These are phyloP conservation scores for Calliphora vomitoria DNA, from an alignment of 2,888 invertebrate species.

Conservation along the genomic window DNA sequence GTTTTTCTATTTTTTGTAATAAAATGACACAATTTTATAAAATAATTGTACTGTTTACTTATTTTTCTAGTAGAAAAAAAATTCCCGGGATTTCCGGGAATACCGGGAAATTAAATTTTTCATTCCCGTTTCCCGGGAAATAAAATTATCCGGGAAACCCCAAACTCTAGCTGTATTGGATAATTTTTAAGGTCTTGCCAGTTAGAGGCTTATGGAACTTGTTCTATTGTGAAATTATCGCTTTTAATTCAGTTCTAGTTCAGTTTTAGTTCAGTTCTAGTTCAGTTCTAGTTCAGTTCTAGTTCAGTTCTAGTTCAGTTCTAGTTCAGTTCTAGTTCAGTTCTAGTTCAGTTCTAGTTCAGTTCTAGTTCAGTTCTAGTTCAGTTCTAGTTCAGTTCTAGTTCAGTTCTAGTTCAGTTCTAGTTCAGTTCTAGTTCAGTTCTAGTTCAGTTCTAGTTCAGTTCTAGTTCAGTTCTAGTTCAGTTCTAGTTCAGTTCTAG, in stretches of 20 bases:
- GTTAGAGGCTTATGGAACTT: too few relatives aligned
- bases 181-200: neutral
- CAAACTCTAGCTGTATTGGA: too few relatives aligned
- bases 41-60: too few relatives aligned
- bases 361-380: conserved; percentile 5
- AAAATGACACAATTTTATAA: too few relatives aligned
- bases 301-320: conserved; percentile 8
- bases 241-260: conserved; percentile 5
- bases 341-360: conserved; percentile 10
- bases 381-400: conserved; percentile 4
- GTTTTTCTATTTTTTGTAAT: too few relatives aligned
- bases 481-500: neutral
- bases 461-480: neutral
- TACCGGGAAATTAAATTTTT: too few relatives aligned
- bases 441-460: neutral
- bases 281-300: conserved; percentile 5
- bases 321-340: conserved; percentile 8
- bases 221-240: too few relatives aligned
- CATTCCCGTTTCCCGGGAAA: too few relatives aligned
- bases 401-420: neutral
- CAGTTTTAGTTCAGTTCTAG: conserved; percentile 1
- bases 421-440: neutral
- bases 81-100: too few relatives aligned
- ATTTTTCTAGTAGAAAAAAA: too few relatives aligned
- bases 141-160: too few relatives aligned